Base-by-base conservation (phyloP, 1,140 invertebrate genomes). In the Nephila pilipes region DNA sequence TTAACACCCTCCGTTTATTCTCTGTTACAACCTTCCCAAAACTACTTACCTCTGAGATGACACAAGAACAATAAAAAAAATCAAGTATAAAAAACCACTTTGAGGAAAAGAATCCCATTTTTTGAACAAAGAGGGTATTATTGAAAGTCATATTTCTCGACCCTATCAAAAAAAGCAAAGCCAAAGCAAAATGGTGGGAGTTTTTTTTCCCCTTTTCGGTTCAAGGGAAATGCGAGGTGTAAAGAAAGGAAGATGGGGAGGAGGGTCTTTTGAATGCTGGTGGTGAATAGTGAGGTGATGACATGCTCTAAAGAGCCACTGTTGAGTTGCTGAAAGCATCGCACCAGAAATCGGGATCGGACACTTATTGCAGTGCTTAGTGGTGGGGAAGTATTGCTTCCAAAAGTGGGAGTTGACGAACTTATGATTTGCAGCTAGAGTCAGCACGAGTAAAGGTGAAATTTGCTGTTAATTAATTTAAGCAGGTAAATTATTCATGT, bases 221-320 rank as follows among this genome's bases (percentile, higher is more conserved):
- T 12, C 25, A 57, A 83, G 81, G 54, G 81, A 83, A 55, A 55
- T 55, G 54, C 46, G 81, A 83, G 81, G 81, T 83, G 81, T 54
- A 55, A 83, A 46, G 80, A 32, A 46, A 54, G n/a, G 81, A 54
- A 54, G 79, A 81, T 16, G 79, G n/a, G 81, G 38, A 14, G 54
- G 81, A 83, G 81, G 81, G 54, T 83, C 81, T 83, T 83, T 83
- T 29, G 81, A 83, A 83, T 29, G 12, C 29, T 83, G 46, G 22
- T 57, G 46, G 38, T 83, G 81, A 83, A 83, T 83, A 46, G 54
- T 83, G 54, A 32, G 81, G 81, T 83, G 81, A 83, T 83, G 81
- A 83, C 81, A 83, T 83, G 81, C 46, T 83, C 54, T 83, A 57
- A 57, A 83, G 81, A 83, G 46, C 54, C 80, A 83, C 81, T 83